Base-by-base conservation (phyloP, 2,797 vertebrate species). In the Platyrinchus mystaceus region DNA sequence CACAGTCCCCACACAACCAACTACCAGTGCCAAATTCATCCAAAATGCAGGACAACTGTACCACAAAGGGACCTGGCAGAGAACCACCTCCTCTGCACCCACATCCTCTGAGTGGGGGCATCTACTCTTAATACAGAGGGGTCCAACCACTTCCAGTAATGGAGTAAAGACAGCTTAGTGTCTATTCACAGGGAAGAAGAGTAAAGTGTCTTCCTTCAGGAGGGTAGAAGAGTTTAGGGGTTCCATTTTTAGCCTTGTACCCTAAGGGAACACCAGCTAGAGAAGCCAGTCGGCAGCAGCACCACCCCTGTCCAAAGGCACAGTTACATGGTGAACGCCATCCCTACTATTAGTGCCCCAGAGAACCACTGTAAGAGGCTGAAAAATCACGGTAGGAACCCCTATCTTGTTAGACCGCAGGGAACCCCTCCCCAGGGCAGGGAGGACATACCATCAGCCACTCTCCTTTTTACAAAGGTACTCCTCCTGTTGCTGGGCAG, bases 21-120 rank as follows among this genome's bases (percentile, higher is more conserved):
- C 16, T 24, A 37, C 44, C 4, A 2, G 52, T 49, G 69, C 34
- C 64, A 85, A 92, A 87, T 20, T 39, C 27, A 80, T 36, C 58
- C 55, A n/a, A 78, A 91, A 90, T 27, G 34, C 46, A 58, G 37
- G 43, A 84, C 21, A 89, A 43, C n/a, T 1, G 1, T 24, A 30
- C 7, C 59, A 73, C 0, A 0, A 79, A 27, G 22, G 21, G 11
- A 71, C 7, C n/a, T 19, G 27, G 28, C 16, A 43, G 41, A 74
- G 52, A 87, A n/a, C n/a, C n/a, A n/a, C n/a, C n/a, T n/a, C n/a
- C n/a, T n/a, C n/a, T n/a, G 13, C 30, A 64, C 28, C 59, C 36
- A 47, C 46, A 46, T 26, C 43, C 77, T 81, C 43, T 22, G 37
- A 30, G 10, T 10, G 14, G 12, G 41, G 26, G 30, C 18, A 62